These are phyloP conservation scores for Fistularia commersonii DNA, from an alignment of 2,797 vertebrate species.

Conservation along the genomic window DNA sequence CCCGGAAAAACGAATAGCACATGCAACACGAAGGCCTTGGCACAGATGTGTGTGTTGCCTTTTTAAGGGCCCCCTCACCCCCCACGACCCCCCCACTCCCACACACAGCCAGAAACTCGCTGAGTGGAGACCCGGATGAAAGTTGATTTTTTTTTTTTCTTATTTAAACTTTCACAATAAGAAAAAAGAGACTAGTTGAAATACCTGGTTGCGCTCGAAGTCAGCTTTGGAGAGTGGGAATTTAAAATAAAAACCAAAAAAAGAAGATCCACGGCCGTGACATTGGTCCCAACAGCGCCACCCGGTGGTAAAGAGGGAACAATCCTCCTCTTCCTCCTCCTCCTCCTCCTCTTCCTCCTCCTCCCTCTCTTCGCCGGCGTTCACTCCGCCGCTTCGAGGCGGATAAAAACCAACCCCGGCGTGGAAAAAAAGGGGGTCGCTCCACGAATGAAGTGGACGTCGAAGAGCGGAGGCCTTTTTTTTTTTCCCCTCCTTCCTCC, in stretches of 20 bases:
- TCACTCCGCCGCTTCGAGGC: constrained; percentile 17
- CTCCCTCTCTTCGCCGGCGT: too few species aligned
- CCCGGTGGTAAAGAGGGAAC: constrained; percentile 75
- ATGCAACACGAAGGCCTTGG: constrained; percentile 63
- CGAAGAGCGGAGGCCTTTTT: constrained; percentile 33
- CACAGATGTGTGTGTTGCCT: constrained; percentile 66
- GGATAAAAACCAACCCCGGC: constrained; percentile 36
- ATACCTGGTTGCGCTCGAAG: constrained; percentile 59
- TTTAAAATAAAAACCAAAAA: too few species aligned
- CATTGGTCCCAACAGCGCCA: constrained; percentile 95
- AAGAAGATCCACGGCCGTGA: constrained; percentile 84
- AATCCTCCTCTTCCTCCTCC: too few species aligned
- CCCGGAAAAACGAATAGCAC: constrained; percentile 69
- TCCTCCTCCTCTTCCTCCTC: too few species aligned
- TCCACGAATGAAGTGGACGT: constrained; percentile 46
- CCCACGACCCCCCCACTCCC: too few species aligned
- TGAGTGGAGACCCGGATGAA: too few species aligned
- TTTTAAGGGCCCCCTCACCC: constrained; percentile 52
- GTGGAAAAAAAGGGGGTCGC: too few species aligned
- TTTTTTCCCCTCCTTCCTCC: constrained; percentile 53
- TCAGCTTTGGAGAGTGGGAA: too few species aligned
- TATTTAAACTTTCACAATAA: too few species aligned
- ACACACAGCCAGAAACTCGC: too few species aligned
- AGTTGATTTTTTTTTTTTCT: too few species aligned
- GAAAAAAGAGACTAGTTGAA: too few species aligned